Conservation (phyloP, 2,113 vertebrate species). For the Mustelus asterias region DNA sequence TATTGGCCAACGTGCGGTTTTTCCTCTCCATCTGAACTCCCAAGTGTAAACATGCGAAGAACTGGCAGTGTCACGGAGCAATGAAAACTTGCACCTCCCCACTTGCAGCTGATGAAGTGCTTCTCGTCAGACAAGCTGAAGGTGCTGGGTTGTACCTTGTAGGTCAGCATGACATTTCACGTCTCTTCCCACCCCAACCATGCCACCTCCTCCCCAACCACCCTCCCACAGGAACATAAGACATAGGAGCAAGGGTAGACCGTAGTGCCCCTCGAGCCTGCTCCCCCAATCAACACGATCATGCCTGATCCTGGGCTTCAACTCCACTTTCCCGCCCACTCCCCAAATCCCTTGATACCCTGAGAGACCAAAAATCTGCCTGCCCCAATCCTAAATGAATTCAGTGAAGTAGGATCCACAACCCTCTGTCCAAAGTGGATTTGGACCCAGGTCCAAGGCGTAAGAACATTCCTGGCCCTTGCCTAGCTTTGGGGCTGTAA, state of each 20-base stretch:
- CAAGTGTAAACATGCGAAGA: not conserved
- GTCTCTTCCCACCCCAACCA: not conserved
- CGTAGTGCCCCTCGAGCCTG: no score
- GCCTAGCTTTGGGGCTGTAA: not conserved
- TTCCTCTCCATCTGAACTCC: not conserved
- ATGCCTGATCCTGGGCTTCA: no score
- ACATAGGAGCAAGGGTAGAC: no score
- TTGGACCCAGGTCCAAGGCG: not conserved
- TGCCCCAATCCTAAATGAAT: no score
- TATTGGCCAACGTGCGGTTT: not conserved
- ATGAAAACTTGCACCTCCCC: not conserved
- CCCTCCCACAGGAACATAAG: no score
- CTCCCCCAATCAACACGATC: no score
- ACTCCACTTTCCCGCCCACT: no score
- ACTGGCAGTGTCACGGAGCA: not conserved
- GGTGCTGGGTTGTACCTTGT: not conserved
- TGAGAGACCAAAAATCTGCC: no score
- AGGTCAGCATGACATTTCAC: not conserved
- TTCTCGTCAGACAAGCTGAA: not conserved
- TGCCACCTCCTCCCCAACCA: no score
- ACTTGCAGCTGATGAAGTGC: not conserved
- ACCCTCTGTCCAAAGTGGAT: not conserved
- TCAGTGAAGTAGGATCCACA: no score
- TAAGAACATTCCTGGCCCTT: not conserved
- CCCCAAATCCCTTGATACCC: no score